A percentile compares a stretch with the other conserved stretches of the same genome.
These are phyloP conservation scores for Trissonchulus latispiculum DNA, from an alignment of 2,888 invertebrate species.

Conservation along the genomic window DNA sequence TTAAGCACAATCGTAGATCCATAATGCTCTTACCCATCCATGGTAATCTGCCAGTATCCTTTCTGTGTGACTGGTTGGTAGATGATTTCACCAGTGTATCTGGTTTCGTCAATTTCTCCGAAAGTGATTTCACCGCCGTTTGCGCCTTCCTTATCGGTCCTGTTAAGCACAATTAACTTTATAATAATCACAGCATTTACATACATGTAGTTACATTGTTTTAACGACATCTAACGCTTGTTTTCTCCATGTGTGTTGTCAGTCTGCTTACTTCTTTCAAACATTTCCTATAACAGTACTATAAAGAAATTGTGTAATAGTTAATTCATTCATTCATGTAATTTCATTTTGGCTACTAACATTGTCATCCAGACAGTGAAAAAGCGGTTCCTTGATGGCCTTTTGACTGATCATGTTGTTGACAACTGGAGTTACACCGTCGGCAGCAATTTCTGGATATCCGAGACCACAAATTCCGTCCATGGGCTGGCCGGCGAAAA, in stretches of 20 bases:
- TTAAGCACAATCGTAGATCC: too few species aligned
- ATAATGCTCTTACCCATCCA: conserved; percentile 4
- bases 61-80: background rate
- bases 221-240: too few species aligned
- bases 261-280: too few species aligned
- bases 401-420: conserved; percentile 6
- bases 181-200: too few species aligned
- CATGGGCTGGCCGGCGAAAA: background rate
- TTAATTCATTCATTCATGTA: too few species aligned
- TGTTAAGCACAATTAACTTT: too few species aligned
- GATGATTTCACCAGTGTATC: background rate
- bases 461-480: too few species aligned
- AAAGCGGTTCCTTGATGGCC: background rate
- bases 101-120: background rate
- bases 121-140: background rate
- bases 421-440: background rate
- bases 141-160: background rate
- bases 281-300: too few species aligned
- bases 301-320: too few species aligned
- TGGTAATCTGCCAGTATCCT: conserved; percentile 10
- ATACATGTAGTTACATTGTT: too few species aligned
- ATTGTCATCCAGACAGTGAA: conserved; percentile 8
- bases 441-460: background rate
- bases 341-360: too few species aligned
- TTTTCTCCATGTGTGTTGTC: too few species aligned